Conservation (phyloP, 2,797 vertebrate species). For the Ibycter americanus region DNA sequence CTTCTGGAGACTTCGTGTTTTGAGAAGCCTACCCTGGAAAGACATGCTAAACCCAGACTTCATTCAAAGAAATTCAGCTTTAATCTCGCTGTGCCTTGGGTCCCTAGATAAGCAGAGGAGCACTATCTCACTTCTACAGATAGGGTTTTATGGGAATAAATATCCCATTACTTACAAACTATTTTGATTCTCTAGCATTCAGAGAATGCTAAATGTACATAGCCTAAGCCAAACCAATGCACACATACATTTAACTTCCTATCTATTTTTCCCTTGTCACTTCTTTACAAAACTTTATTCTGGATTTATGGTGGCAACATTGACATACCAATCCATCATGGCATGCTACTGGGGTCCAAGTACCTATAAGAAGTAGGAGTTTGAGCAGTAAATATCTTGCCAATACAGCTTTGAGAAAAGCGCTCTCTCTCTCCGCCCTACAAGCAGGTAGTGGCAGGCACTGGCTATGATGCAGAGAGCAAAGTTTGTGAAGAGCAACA, state of each 20-base stretch:
- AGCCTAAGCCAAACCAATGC: not conserved
- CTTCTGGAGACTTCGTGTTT: not conserved
- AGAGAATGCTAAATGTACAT: not conserved
- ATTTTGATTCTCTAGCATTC: not conserved
- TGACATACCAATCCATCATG: not conserved
- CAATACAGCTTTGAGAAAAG: not conserved
- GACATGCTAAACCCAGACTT: not conserved
- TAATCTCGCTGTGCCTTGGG: not conserved
- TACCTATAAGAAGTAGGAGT: not conserved
- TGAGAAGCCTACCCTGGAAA: not conserved
- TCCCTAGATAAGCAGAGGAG: not conserved
- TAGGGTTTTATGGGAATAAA: not conserved
- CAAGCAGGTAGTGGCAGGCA: not conserved
- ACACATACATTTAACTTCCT: not conserved
- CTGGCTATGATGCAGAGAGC: not conserved
- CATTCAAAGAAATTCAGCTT: not conserved
- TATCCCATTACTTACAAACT: not conserved
- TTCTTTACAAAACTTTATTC: not conserved
- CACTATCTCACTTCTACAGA: not conserved
- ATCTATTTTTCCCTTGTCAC: not conserved
- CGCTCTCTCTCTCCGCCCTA: not conserved
- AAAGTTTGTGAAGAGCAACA: not conserved
- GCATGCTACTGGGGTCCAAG: not conserved
- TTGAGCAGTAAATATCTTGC: conserved; percentile 14
- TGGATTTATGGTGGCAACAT: not conserved